Conservation (phyloP, 2,888 invertebrate genomes). For the Sceliomorpha sp. region DNA sequence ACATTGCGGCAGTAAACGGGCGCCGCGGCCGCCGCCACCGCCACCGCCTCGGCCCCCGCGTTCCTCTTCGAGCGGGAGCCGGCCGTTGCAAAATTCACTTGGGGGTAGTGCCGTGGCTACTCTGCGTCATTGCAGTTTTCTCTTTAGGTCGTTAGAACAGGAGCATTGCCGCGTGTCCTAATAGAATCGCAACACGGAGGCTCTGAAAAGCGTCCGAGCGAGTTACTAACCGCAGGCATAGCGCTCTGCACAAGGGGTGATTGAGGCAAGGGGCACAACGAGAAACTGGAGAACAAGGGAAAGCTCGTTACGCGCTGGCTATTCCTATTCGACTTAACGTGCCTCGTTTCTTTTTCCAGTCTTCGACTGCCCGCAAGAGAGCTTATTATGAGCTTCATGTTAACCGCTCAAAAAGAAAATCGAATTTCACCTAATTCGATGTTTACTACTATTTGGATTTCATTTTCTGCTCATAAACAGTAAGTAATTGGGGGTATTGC, state of each 20-base stretch:
- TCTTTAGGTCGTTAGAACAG: constrained; percentile 68
- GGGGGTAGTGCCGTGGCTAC: constrained; percentile 65
- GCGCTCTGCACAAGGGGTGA: constrained; percentile 40
- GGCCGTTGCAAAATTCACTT: constrained; percentile 69
- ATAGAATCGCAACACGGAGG: constrained; percentile 62
- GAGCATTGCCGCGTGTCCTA: constrained; percentile 65
- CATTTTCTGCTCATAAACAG: too few species aligned
- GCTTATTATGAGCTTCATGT: constrained; percentile 27
- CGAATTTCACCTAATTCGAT: constrained; percentile 25
- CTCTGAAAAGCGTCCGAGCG: constrained; percentile 55
- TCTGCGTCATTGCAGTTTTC: constrained; percentile 65
- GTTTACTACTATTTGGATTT: background rate
- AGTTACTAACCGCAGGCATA: constrained; percentile 49
- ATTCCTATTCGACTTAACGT: constrained; percentile 45
- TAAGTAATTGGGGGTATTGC: too few species aligned
- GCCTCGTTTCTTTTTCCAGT: constrained; percentile 26
- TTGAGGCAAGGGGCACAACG: constrained; percentile 41
- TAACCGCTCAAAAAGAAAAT: constrained; percentile 28
- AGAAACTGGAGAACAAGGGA: constrained; percentile 52
- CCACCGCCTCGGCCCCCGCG: too few species aligned
- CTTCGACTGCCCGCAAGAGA: constrained; percentile 15
- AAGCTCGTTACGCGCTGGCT: constrained; percentile 49
- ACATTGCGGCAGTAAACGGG: too few species aligned
- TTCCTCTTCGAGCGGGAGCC: constrained; percentile 39
- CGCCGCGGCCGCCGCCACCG: too few species aligned